Evolutionary conservation across 2,888 invertebrate genomes (phyloP), one percentile per base, ranked within the genome.

Genomic region (Ectemnius lituratus): DNA sequence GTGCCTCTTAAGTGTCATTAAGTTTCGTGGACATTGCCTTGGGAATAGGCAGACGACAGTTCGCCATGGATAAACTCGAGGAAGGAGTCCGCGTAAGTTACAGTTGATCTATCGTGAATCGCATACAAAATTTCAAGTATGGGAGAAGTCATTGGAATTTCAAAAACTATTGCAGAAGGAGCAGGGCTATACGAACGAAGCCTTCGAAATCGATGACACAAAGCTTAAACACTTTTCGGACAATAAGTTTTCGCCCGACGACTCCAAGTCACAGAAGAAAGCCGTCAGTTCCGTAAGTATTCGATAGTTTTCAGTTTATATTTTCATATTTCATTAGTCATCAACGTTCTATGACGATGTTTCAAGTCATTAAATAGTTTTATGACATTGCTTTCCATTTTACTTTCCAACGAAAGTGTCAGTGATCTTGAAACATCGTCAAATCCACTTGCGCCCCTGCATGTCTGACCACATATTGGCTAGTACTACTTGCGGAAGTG

Each of bases 141-240:
- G 18, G 23, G n/a, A 11, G 61, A 46, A 59, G n/a, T 47, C 1
- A 46, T 2, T 49, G 47, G 49, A 68, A 4, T 0, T 2, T 2
- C 14, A 13, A 46, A 23, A 61, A 18, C 14, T 70, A 52, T 70
- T 76, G 4, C 70, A 87, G 85, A 80, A 56, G 45, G 62, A 59
- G 16, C 78, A 79, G 70, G 84, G 72, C 4, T 77, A 78, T 57
- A 75, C 75, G 16, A 87, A 87, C 64, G 81, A 76, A 28, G 85
- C 75, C 5, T 87, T 84, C 60, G 77, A 80, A 18, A n/a, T 70
- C 52, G 83, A 81, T 4, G 70, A 76, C 1, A 60, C 60, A n/a
- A 70, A 73, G n/a, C 69, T 37, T 16, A 62, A 57, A 62, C 57
- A 46, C 59, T 56, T n/a, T 16, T 18, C 46, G 5, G 75, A 66